Evolutionary conservation across 2,113 vertebrate genomes (phyloP).

Genomic region (Cygnus atratus): DNA sequence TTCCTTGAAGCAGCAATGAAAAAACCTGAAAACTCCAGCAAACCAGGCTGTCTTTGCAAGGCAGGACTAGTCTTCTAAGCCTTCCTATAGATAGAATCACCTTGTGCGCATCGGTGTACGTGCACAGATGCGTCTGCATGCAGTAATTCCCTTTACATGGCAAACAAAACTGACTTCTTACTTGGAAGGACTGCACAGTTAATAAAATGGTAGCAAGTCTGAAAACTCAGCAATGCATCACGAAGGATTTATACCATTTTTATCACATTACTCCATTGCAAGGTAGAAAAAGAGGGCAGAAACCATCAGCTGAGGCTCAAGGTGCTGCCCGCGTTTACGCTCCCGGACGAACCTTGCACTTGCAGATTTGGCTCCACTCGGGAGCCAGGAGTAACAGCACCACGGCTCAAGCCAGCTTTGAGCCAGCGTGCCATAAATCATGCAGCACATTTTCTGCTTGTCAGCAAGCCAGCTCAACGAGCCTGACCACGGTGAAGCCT

Average conservation of each 20-base stretch:
- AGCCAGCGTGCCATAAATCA: fast-evolving
- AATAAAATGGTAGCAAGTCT: neutral
- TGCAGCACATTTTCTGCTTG: neutral
- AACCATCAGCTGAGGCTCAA: neutral
- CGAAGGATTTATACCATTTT: neutral
- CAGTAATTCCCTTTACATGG: fast-evolving
- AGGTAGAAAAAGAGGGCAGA: fast-evolving
- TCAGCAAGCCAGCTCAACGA: neutral
- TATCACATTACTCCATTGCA: neutral
- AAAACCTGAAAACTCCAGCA: neutral
- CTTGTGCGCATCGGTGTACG: fast-evolving
- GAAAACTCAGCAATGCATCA: neutral
- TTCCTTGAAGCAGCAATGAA: too few relatives aligned
- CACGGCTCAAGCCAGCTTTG: neutral
- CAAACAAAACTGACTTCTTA: neutral
- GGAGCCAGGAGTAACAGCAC: neutral
- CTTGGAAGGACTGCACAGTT: neutral
- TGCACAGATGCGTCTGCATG: fast-evolving
- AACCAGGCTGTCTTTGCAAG: fast-evolving
- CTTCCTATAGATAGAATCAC: too few relatives aligned
- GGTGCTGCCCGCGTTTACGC: neutral
- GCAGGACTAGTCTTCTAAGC: neutral
- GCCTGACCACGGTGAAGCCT: neutral
- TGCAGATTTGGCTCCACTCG: neutral
- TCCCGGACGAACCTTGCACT: fast-evolving